Percentiles rank a stretch among this genome's conserved stretches.
phyloP scores from a whole-genome alignment of 2,888 invertebrate genomes.

The Oscheius sp. region DNA sequence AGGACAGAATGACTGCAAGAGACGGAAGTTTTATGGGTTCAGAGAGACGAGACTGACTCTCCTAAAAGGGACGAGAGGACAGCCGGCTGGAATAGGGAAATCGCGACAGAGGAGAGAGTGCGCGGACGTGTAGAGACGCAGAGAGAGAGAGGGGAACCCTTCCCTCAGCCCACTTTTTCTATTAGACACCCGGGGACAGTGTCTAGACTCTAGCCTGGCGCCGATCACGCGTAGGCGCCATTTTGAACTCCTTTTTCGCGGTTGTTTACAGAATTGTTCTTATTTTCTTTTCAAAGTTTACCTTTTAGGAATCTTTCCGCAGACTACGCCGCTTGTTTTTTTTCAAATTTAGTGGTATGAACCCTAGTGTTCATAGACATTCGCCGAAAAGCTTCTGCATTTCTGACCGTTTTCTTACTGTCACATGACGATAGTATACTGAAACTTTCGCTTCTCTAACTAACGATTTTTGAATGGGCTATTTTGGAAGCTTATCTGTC shows the following conservation, averaged over 20 bases:
- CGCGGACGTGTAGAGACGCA: constrained; percentile 17
- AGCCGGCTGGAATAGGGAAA: constrained; percentile 22
- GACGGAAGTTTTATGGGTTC: background rate
- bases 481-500: too few relatives aligned
- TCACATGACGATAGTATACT: too few relatives aligned
- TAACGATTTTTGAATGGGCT: too few relatives aligned
- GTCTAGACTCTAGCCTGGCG: constrained; percentile 24
- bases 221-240: too few relatives aligned
- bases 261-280: too few relatives aligned
- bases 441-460: too few relatives aligned
- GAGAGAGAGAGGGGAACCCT: background rate
- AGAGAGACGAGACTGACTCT: background rate
- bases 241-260: too few relatives aligned
- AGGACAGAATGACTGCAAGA: background rate
- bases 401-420: background rate
- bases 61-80: constrained; percentile 14
- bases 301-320: background rate
- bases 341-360: background rate
- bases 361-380: background rate
- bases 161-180: too few relatives aligned
- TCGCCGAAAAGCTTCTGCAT: background rate
- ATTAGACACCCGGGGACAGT: background rate
- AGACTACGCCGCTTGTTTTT: background rate
- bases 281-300: too few relatives aligned
- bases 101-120: background rate